Evolutionary conservation across 2,888 invertebrate species (phyloP).

Genomic region (Yponomeuta evonymella): DNA sequence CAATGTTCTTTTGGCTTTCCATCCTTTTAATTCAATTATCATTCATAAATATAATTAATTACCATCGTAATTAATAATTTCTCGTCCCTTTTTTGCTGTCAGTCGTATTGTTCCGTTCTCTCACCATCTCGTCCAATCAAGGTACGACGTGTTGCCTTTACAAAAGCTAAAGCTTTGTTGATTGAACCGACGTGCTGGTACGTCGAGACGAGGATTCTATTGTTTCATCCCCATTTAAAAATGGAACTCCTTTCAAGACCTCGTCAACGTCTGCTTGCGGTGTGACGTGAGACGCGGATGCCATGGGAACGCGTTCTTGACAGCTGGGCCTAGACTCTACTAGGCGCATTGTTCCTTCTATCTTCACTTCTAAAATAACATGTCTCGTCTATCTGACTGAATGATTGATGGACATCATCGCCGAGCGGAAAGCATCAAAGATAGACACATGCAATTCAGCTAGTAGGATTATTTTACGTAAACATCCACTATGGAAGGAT

Average conservation of each 20-base stretch:
- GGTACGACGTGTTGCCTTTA: background rate
- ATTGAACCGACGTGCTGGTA: background rate
- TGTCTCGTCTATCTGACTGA: too few species aligned
- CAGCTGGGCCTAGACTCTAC: background rate
- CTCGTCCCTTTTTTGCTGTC: background rate
- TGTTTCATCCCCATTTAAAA: background rate
- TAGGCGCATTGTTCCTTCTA: too few species aligned
- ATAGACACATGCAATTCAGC: too few species aligned
- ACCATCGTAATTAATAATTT: background rate
- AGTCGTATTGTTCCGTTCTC: background rate
- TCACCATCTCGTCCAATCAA: background rate
- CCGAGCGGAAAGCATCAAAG: too few species aligned
- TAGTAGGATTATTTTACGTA: too few species aligned
- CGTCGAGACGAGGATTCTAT: background rate
- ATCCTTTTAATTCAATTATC: too few species aligned
- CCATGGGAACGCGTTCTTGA: background rate
- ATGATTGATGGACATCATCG: too few species aligned
- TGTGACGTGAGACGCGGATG: background rate
- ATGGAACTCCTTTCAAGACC: constrained; percentile 1
- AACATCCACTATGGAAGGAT: too few species aligned
- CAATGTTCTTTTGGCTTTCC: too few species aligned
- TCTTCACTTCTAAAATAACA: too few species aligned
- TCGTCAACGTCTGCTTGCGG: background rate
- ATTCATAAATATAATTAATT: background rate
- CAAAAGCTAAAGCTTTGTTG: background rate